Conservation (phyloP, 35 echinoderm and acorn worm species). For the Anneissia japonica region DNA sequence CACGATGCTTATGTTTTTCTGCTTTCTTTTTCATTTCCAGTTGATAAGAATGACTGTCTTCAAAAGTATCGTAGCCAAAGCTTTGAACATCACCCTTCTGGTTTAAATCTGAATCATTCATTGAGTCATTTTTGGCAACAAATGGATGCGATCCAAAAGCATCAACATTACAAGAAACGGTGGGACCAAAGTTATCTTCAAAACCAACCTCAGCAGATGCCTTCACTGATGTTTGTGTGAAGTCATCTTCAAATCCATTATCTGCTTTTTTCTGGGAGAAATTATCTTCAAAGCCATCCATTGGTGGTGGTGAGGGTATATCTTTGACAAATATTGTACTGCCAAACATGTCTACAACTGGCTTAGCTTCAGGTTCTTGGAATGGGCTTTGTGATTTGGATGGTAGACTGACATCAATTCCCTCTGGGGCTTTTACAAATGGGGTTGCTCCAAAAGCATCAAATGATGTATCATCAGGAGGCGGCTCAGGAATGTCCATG, state of each 20-base stretch:
- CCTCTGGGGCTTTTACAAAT: conserved; percentile 25
- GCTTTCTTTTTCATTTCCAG: conserved; percentile 40
- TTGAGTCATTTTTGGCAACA: not conserved
- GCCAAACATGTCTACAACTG: not conserved
- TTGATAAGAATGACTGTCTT: conserved; percentile 55
- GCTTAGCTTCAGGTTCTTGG: not conserved
- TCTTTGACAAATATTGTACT: not conserved
- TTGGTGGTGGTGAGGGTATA: not conserved
- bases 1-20: conserved; percentile 74
- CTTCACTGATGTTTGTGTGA: not conserved
- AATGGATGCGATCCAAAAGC: conserved; percentile 61
- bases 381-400: not conserved
- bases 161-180: conserved; percentile 3
- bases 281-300: not conserved
- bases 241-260: not conserved
- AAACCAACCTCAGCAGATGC: not conserved
- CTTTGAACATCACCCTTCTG: not conserved
- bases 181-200: not conserved
- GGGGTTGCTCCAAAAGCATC: conserved; percentile 64
- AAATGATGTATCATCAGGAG: conserved; percentile 1
- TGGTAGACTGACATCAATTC: not conserved
- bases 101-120: not conserved
- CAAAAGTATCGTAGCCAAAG: conserved; percentile 60
- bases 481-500: conserved; percentile 23
- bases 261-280: not conserved